These are phyloP conservation scores for Vombatus ursinus DNA, from an alignment of 2,113 vertebrate genomes.

Conservation along the genomic window DNA sequence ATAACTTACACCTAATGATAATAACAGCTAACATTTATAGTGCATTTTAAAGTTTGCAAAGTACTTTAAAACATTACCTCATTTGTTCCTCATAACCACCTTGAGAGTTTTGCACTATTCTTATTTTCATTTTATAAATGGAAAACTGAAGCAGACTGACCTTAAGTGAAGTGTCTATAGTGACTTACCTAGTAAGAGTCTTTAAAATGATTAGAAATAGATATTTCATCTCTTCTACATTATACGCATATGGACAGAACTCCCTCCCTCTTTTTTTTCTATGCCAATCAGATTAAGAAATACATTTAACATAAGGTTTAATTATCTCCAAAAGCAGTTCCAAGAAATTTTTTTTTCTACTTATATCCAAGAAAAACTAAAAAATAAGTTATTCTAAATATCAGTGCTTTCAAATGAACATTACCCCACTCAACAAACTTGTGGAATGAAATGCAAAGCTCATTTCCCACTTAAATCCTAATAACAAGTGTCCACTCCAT, in stretches of 20 bases:
- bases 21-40: no score
- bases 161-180: no score
- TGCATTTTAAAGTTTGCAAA: no score
- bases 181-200: no score
- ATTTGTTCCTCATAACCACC: no score
- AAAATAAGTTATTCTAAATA: not conserved
- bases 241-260: not conserved
- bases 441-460: conserved; percentile 71
- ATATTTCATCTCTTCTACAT: not conserved
- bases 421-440: conserved; percentile 61
- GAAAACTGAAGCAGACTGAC: no score
- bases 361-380: not conserved
- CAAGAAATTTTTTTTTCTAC: not conserved
- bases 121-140: no score
- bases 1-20: no score
- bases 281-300: not conserved
- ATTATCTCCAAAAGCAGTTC: not conserved
- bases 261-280: not conserved
- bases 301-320: not conserved
- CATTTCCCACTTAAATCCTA: conserved; percentile 80
- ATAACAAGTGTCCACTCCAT: conserved; percentile 52
- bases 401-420: conserved; percentile 45
- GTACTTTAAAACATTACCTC: no score
- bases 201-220: no score
- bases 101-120: no score